These are phyloP conservation scores for Petroica traversi DNA, from an alignment of 2,113 vertebrate genomes.

Conservation along the genomic window DNA sequence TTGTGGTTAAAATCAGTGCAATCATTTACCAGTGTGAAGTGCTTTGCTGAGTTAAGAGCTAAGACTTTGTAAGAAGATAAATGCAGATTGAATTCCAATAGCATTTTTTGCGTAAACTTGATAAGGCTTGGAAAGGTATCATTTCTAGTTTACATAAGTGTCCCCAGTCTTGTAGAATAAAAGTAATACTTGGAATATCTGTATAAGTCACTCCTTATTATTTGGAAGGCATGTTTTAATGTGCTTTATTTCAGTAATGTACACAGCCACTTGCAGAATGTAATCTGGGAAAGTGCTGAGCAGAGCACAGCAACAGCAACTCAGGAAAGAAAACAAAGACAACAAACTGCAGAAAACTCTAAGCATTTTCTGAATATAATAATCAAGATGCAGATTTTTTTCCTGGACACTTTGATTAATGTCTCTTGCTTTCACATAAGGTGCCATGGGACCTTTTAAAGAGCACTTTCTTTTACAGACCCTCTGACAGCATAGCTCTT, in stretches of 20 bases:
- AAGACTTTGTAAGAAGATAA: background rate
- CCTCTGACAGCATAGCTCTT: background rate
- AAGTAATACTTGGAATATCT: background rate
- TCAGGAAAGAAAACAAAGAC: background rate
- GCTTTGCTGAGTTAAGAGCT: slow-evolving; percentile 12
- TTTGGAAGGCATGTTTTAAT: background rate
- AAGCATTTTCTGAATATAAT: background rate
- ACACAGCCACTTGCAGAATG: fast-evolving
- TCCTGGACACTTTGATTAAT: slow-evolving; percentile 5
- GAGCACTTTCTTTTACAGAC: background rate
- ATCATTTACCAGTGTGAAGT: slow-evolving; percentile 42
- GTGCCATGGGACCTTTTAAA: background rate
- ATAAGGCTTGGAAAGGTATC: background rate
- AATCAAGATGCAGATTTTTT: background rate
- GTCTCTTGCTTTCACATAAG: background rate
- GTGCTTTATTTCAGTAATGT: background rate
- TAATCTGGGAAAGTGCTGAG: background rate
- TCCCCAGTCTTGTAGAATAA: background rate
- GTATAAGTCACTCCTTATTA: background rate
- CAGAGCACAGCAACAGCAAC: background rate
- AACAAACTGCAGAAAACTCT: background rate
- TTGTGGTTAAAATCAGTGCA: slow-evolving; percentile 9
- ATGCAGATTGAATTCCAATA: background rate
- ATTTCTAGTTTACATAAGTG: background rate
- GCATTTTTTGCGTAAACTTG: background rate